Base-by-base conservation (phyloP, 2,797 vertebrate genomes). In the Anolis apletophallus region DNA sequence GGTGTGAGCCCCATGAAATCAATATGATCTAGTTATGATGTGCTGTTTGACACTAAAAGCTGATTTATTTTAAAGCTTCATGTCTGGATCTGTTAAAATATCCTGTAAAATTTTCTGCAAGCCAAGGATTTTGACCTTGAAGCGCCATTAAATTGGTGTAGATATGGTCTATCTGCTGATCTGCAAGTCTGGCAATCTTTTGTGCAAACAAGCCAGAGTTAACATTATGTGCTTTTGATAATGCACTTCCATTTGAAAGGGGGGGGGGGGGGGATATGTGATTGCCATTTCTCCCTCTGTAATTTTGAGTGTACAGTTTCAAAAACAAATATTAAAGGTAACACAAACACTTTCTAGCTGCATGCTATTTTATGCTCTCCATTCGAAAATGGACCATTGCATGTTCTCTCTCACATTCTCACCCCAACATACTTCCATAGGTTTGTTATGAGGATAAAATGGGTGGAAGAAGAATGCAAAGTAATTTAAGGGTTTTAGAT, bases 201-300 rank as follows among this genome's bases (percentile, higher is more conserved):
- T 0, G 0, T 81, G 9, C 11, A 83, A 57, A 29, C 55, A 78
- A 87, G 54, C 0, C 0, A 23, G 21, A 73, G 12, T 81, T 90
- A 40, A 72, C 32, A 32, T 29, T 1, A 8, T 13, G 3, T 19
- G 16, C 68, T 88, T 91, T 71, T 46, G 55, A 57, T 26, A 69
- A 69, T 5, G 59, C 12, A 5, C 0, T 0, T 13, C 26, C 77
- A 9, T 0, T 0, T 89, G 23, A 29, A 81, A 26, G 17, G 61
- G 86, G 46, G 46, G 46, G 46, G 46, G 46, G 46, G 90, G 54
- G 5, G 3, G 0, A 14, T 50, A 17, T 52, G 14, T 19, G 9
- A 81, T 81, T 81, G 9, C 14, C 68, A 57, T 87, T 81, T 76
- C 6, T 74, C 29, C 77, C n/a, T 10, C 50, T 88, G 69, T 19